These are phyloP conservation scores for Rutilus rutilus DNA, from an alignment of 2,113 vertebrate genomes.

Conservation along the genomic window DNA sequence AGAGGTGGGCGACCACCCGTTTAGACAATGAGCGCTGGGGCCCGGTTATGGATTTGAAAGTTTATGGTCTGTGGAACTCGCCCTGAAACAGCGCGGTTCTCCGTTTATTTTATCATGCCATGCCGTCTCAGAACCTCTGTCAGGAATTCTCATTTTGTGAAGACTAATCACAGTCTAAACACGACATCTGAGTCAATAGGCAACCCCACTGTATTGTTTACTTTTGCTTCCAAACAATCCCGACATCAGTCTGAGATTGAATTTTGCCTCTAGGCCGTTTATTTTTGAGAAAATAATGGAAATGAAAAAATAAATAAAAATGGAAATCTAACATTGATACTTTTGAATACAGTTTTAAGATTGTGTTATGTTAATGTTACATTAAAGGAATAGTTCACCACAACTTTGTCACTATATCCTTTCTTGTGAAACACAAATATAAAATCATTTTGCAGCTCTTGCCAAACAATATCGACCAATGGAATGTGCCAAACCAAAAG, in stretches of 20 bases:
- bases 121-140: constrained; percentile 71
- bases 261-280: constrained; percentile 70
- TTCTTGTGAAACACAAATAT: not conserved
- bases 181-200: constrained; percentile 83
- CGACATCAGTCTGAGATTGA: constrained; percentile 70
- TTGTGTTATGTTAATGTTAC: not conserved
- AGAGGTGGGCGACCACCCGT: constrained; percentile 70
- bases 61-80: constrained; percentile 78
- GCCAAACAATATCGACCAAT: not conserved
- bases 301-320: constrained; percentile 26
- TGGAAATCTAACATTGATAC: constrained; percentile 46
- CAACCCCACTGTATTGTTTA: constrained; percentile 74
- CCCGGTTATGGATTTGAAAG: constrained; percentile 73
- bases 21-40: constrained; percentile 69
- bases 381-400: not conserved
- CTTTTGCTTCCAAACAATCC: constrained; percentile 73
- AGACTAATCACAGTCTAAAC: constrained; percentile 88
- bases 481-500: not conserved
- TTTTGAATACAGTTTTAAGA: not conserved
- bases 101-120: constrained; percentile 74
- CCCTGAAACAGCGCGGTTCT: constrained; percentile 76
- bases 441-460: not conserved
- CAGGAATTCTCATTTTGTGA: constrained; percentile 76
- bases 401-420: too few relatives aligned
- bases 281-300: constrained; percentile 60